phyloP scores from a whole-genome alignment of 2,888 invertebrate genomes.

The Endotricha flammealis region DNA sequence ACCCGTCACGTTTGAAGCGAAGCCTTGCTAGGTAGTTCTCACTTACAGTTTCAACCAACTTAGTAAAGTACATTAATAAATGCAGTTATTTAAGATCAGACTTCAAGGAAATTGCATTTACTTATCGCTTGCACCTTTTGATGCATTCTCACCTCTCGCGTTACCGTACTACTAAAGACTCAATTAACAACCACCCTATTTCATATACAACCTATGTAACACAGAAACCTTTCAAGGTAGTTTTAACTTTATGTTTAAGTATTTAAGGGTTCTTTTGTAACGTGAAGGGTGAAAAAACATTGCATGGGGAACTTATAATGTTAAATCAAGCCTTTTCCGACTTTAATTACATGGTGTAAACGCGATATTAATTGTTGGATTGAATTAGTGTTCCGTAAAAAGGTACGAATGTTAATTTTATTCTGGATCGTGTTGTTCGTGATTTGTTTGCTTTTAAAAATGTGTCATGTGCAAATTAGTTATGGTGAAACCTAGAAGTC shows the following conservation, averaged over 20 bases:
- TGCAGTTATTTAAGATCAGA: slow-evolving; percentile 44
- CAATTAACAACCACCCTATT: slow-evolving; percentile 45
- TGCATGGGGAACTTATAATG: slow-evolving; percentile 43
- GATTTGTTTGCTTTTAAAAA: slow-evolving; percentile 15
- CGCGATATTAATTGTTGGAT: slow-evolving; percentile 45
- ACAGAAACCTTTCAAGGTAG: slow-evolving; percentile 5
- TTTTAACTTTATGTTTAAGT: slow-evolving; percentile 4
- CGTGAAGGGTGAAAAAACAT: slow-evolving; percentile 11
- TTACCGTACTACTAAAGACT: slow-evolving; percentile 58
- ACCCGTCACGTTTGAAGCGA: slow-evolving; percentile 26
- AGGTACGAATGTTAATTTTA: slow-evolving; percentile 15
- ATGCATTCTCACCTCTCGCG: slow-evolving; percentile 56
- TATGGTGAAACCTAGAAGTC: too few relatives aligned
- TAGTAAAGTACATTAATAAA: slow-evolving; percentile 32
- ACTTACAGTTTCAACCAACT: slow-evolving; percentile 15
- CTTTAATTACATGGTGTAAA: slow-evolving; percentile 53
- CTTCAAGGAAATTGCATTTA: slow-evolving; percentile 57
- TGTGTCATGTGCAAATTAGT: too few relatives aligned
- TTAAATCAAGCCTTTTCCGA: slow-evolving; percentile 44
- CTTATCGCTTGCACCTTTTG: slow-evolving; percentile 57
- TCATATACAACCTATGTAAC: slow-evolving; percentile 19
- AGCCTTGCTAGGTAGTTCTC: slow-evolving; percentile 23
- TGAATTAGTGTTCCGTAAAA: slow-evolving; percentile 39
- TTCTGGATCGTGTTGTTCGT: slow-evolving; percentile 14
- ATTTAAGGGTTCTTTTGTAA: slow-evolving; percentile 11